Conservation (phyloP, 2,797 vertebrate species). For the Sylvilagus floridanus region DNA sequence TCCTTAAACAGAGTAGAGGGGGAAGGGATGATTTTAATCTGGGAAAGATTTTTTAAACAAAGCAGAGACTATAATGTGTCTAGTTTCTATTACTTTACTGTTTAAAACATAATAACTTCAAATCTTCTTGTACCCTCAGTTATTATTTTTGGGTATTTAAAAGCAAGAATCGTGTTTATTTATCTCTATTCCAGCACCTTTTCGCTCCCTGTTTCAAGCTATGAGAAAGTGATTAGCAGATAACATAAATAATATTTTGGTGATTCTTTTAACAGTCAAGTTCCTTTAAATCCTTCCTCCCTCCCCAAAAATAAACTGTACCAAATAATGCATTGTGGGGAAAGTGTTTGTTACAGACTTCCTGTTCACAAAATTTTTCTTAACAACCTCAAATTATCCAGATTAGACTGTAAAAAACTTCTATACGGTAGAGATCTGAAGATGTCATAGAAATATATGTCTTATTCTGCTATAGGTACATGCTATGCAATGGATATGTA, state of each 20-base stretch:
- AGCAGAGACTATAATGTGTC: background rate
- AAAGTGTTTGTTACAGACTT: background rate
- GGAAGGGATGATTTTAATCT: background rate
- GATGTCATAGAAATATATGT: background rate
- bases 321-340: background rate
- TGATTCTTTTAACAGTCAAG: background rate
- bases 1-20: background rate
- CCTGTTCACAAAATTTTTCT: background rate
- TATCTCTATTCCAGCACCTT: background rate
- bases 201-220: background rate
- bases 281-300: background rate
- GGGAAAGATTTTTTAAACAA: background rate
- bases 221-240: constrained; percentile 24
- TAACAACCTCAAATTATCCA: background rate
- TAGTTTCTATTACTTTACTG: background rate
- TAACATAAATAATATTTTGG: background rate
- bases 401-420: background rate
- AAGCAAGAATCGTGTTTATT: constrained; percentile 16
- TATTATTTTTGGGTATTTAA: constrained; percentile 1
- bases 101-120: background rate
- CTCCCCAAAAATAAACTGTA: background rate
- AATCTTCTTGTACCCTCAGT: background rate
- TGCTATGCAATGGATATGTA: background rate
- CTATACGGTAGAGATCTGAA: background rate
- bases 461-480: background rate